Base-by-base conservation (phyloP, 2,113 vertebrate genomes). In the Okapia johnstoni region DNA sequence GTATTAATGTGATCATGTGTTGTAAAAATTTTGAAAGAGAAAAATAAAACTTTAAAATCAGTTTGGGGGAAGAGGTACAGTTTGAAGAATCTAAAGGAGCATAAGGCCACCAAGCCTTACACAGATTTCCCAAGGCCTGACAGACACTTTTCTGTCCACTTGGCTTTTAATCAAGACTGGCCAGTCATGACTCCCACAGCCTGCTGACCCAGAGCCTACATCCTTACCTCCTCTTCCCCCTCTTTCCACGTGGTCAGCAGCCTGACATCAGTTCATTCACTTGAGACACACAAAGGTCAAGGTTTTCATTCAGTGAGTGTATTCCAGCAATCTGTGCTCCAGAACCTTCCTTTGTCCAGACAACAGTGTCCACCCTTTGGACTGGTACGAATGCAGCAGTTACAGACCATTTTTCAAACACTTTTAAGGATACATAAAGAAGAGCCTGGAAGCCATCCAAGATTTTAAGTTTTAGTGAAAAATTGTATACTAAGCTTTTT, bases 1-100 rank as follows among this genome's bases (percentile, higher is more conserved):
- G n/a, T 50, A 86, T 46, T 63, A 61, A 77, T 5, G 26, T 23
- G n/a, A 57, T 28, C 50, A 88, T 2, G 16, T 17, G 25, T 36
- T 21, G 40, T 48, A 40, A 77, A 77, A 76, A 96, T 90, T 77
- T 14, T 86, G 83, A 80, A 76, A 88, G 46, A 95, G 58, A 93
- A 93, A 90, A 96, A 85, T 19, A 40, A 76, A 86, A 54, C 77
- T 94, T 85, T 58, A 52, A 76, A 16, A 73, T 91, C 61, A 66
- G 28, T 48, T 77, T 52, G 28, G 21, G 26, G 19, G 7, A 63
- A 26, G 40, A 46, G 92, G 50, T 43, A 90, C 14, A 79, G 15
- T 40, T 66, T 36, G 50, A 80, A 94, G 36, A 19, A 54, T 13
- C 15, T 8, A 17, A 57, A 50, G 61, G 60, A 86, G n/a, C 1